A percentile compares a stretch with the other conserved stretches of the same genome.
These are phyloP conservation scores for Chorisops tibialis DNA, from an alignment of 2,888 invertebrate genomes.

Conservation along the genomic window DNA sequence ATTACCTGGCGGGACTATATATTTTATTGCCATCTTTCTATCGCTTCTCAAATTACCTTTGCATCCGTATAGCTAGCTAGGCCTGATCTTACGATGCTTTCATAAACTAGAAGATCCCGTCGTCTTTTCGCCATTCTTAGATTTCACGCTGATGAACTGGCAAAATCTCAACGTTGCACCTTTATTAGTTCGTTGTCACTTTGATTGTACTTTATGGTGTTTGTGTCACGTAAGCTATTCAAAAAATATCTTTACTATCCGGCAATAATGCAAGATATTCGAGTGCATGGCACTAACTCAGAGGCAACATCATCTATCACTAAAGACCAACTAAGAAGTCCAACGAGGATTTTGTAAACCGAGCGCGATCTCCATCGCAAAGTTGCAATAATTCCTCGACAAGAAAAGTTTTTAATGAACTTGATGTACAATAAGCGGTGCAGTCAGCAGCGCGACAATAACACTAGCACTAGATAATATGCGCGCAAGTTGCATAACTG, in stretches of 20 bases:
- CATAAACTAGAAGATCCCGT: conserved; percentile 20
- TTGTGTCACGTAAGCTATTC: conserved; percentile 20
- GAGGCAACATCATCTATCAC: too few relatives aligned
- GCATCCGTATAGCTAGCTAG: not conserved
- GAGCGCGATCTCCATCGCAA: conserved; percentile 2
- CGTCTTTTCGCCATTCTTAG: conserved; percentile 13
- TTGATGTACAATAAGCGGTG: conserved; percentile 11
- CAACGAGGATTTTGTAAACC: not conserved
- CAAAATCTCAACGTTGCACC: conserved; percentile 10
- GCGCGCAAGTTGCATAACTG: conserved; percentile 5
- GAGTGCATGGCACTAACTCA: too few relatives aligned
- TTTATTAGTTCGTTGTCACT: conserved; percentile 35
- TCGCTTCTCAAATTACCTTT: too few relatives aligned
- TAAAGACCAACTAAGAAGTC: not conserved
- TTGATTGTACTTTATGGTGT: conserved; percentile 34
- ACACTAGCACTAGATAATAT: conserved; percentile 13
- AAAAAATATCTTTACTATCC: not conserved
- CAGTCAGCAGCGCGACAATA: conserved; percentile 16
- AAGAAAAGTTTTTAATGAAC: conserved; percentile 24
- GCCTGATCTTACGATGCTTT: conserved; percentile 14
- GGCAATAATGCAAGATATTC: too few relatives aligned
- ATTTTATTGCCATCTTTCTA: too few relatives aligned
- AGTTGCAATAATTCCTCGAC: conserved; percentile 6
- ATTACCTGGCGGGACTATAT: too few relatives aligned
- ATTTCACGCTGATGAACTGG: conserved; percentile 16